These are phyloP conservation scores for Athetis lepigone DNA, from an alignment of 2,888 invertebrate species.

Conservation along the genomic window DNA sequence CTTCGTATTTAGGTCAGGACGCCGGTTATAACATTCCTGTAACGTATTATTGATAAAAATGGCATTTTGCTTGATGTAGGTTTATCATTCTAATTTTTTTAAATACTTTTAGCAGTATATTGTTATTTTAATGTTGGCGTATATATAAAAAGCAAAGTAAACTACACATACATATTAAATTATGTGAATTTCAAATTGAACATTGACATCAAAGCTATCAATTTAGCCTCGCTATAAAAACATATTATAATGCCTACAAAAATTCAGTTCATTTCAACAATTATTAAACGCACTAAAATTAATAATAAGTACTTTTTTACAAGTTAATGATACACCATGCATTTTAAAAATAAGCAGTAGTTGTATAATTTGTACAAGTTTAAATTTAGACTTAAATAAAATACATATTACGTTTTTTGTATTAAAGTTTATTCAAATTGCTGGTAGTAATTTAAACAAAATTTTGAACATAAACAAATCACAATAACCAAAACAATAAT, in stretches of 20 bases:
- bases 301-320: no score
- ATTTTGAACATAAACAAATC: neutral
- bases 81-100: slow-evolving; percentile 7
- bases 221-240: no score
- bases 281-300: no score
- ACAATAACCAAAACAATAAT: neutral
- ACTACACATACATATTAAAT: no score
- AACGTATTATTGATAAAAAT: slow-evolving; percentile 31
- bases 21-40: slow-evolving; percentile 52
- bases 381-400: slow-evolving; percentile 33
- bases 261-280: neutral
- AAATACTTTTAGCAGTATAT: no score
- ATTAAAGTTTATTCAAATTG: slow-evolving; percentile 31
- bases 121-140: no score
- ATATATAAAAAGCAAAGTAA: no score
- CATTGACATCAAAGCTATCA: no score
- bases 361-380: neutral
- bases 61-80: neutral
- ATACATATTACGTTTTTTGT: slow-evolving; percentile 1
- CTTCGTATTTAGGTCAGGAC: slow-evolving; percentile 72
- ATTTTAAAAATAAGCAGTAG: no score
- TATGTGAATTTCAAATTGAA: no score
- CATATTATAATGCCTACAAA: no score
- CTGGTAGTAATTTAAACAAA: neutral
- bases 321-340: no score